Evolutionary conservation across 1,140 invertebrate genomes (phyloP), one percentile per base, ranked within the genome.

Genomic region (Babylonia areolata): DNA sequence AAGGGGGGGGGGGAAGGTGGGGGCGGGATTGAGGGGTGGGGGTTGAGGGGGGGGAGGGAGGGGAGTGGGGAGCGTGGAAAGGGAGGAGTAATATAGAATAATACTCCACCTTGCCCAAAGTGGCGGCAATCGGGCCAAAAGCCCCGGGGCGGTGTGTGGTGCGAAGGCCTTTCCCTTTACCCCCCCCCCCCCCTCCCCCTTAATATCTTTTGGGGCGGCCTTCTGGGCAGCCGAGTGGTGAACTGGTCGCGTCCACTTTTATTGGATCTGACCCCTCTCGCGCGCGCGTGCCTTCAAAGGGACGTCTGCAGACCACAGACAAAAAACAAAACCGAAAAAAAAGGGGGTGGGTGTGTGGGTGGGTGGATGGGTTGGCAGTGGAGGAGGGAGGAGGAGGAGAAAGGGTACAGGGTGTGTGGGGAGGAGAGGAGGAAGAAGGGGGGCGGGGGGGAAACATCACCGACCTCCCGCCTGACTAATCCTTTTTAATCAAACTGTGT

Each of bases 221-320:
- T 39, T 40, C 3, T 31, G 77, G 77, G 39, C 77, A 79, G 77
- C 15, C 77, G 9, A 42, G 77, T 79, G 77, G 20, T 51, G n/a
- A 79, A 79, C 39, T 79, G 17, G 77, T 79, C 42, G 39, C 77
- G 77, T 79, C 77, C 77, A 79, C 9, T 79, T 79, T 46, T 79
- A 79, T 79, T 79, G 77, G 77, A 79, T 79, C 23, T 79, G 77
- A 79, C 77, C 77, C 46, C 20, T 42, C 71, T 3, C n/a, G n/a
- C n/a, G n/a, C n/a, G n/a, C n/a, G 46, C 46, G 46, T 17, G 46
- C 46, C 46, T 51, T 51, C 46, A 51, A 51, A 51, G 46, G 9
- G 46, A n/a, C n/a, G n/a, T n/a, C n/a, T n/a, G n/a, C n/a, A n/a
- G n/a, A n/a, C n/a, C n/a, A n/a, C n/a, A n/a, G n/a, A n/a, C n/a